Conservation (phyloP, 2,797 vertebrate species). For the Protonibea diacanthus region DNA sequence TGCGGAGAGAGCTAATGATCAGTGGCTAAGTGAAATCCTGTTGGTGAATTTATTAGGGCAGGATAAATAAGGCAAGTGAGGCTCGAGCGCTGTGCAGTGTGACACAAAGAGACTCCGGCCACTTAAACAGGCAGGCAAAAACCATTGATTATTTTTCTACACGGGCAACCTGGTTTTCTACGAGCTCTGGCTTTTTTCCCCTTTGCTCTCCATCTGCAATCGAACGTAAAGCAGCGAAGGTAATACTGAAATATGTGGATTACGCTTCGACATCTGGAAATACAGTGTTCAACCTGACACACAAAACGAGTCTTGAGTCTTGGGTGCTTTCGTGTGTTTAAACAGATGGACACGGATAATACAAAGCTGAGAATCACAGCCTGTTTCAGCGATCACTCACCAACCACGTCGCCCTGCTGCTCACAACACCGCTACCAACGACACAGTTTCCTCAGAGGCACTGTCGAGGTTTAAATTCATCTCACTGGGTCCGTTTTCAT, state of each 20-base stretch:
- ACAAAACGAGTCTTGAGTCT: not conserved
- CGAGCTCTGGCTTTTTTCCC: constrained; percentile 5
- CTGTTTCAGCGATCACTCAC: no score
- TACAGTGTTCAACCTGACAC: no score
- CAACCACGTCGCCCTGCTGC: not conserved
- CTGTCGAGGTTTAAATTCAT: no score
- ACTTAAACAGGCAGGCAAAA: constrained; percentile 44
- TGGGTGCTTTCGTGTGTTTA: no score
- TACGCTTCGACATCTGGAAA: not conserved
- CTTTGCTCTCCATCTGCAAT: constrained; percentile 12
- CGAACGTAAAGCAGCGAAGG: not conserved
- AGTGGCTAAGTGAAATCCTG: constrained; percentile 55
- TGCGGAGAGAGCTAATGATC: constrained; percentile 44
- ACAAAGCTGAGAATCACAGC: no score
- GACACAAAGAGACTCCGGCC: constrained; percentile 38
- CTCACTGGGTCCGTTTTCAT: no score
- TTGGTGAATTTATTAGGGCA: constrained; percentile 55
- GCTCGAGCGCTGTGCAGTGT: constrained; percentile 18
- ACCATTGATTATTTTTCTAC: constrained; percentile 41
- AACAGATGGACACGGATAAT: no score
- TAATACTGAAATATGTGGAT: not conserved
- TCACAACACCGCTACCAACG: not conserved
- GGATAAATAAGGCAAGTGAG: constrained; percentile 28
- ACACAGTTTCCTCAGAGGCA: no score
- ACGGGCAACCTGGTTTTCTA: constrained; percentile 29